Evolutionary conservation across 2,888 invertebrate species (phyloP).

Genomic region (Pyrochroa serraticornis): DNA sequence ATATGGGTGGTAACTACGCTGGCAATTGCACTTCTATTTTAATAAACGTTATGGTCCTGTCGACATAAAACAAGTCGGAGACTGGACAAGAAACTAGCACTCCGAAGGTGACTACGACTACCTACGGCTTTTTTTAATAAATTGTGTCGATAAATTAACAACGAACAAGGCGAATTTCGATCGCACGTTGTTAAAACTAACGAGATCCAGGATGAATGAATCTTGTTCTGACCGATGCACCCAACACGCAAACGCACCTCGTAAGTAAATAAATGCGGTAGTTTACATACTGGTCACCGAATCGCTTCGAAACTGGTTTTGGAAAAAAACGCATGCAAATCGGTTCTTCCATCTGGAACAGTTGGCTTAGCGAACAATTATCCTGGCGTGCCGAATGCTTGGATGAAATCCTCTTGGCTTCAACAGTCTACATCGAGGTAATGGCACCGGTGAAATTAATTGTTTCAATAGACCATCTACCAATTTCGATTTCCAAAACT

Average conservation of each 20-base stretch:
- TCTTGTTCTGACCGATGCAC: conserved; percentile 1
- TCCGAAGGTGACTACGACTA: not conserved
- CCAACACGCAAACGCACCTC: not conserved
- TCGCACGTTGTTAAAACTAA: conserved; percentile 12
- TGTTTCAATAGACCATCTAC: too few species aligned
- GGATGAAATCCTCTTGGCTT: too few species aligned
- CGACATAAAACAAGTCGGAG: not conserved
- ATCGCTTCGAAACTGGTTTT: too few species aligned
- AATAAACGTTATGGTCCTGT: not conserved
- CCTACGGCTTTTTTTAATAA: not conserved
- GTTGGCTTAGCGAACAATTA: too few species aligned
- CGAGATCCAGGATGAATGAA: conserved; percentile 3
- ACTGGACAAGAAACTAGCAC: not conserved
- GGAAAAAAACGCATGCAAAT: too few species aligned
- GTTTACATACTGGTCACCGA: too few species aligned
- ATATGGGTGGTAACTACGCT: conserved; percentile 5
- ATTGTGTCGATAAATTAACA: conserved; percentile 2
- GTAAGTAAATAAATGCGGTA: too few species aligned
- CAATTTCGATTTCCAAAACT: too few species aligned
- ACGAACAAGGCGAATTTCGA: not conserved
- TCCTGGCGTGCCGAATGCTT: too few species aligned
- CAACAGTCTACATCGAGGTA: too few species aligned
- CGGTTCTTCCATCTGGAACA: too few species aligned
- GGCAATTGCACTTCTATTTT: conserved; percentile 1
- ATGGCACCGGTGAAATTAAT: too few species aligned